These are phyloP conservation scores for Heliornis fulica DNA, from an alignment of 2,113 vertebrate species.

Conservation along the genomic window DNA sequence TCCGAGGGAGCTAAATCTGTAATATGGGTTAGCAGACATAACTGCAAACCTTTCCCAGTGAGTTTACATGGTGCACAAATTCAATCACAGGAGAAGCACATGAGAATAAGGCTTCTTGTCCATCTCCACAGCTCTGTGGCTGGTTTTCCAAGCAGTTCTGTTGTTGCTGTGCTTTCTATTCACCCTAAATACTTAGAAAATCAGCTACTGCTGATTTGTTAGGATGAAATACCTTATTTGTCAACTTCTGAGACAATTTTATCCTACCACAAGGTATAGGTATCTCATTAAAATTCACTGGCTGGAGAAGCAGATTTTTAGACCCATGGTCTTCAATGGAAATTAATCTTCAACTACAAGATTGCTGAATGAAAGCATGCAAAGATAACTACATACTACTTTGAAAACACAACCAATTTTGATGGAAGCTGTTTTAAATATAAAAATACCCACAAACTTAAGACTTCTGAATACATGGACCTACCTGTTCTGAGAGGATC, in stretches of 20 bases:
- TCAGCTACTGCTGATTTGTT: neutral
- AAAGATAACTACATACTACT: neutral
- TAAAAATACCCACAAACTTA: neutral
- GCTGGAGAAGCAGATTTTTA: neutral
- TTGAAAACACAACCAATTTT: neutral
- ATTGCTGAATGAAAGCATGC: neutral
- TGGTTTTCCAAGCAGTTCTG: neutral
- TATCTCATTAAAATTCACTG: neutral
- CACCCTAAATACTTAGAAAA: neutral
- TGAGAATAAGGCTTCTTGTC: neutral
- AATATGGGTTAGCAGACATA: neutral
- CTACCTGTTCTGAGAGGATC: conserved; percentile 95
- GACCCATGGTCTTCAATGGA: neutral
- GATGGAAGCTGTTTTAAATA: neutral
- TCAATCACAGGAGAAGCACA: neutral
- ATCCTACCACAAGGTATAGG: neutral
- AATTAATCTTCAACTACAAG: neutral
- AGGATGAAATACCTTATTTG: neutral
- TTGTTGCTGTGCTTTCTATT: neutral
- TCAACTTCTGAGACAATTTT: neutral
- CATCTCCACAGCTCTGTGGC: neutral
- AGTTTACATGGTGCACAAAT: neutral
- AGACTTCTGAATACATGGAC: neutral
- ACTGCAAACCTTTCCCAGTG: neutral
- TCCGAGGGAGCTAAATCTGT: neutral